Percentiles rank a stretch among this genome's conserved stretches.
phyloP scores from a whole-genome alignment of 2,888 invertebrate species.

The Nemotelus pantherinus region DNA sequence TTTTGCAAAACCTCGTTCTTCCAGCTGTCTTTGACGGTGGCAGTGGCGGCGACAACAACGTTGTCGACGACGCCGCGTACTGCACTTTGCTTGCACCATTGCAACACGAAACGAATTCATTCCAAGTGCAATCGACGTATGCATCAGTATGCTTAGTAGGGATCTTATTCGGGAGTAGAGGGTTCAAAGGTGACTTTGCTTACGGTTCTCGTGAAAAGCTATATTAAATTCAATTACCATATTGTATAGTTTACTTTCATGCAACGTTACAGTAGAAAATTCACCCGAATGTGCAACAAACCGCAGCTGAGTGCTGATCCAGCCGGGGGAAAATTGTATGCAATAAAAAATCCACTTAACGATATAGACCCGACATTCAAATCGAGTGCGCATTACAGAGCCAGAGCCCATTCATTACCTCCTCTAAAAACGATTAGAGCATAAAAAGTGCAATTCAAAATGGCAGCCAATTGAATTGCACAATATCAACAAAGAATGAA shows the following conservation, averaged over 20 bases:
- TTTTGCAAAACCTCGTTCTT: not conserved
- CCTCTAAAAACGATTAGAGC: conserved; percentile 39
- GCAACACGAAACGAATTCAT: conserved; percentile 33
- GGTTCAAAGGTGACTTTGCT: conserved; percentile 38
- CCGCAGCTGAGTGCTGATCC: not conserved
- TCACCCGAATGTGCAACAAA: conserved; percentile 13
- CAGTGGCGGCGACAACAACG: no score
- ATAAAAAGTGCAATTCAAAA: conserved; percentile 37
- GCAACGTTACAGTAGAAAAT: conserved; percentile 23
- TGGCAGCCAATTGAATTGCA: conserved; percentile 42
- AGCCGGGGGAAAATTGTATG: conserved; percentile 27
- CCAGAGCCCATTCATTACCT: conserved; percentile 41
- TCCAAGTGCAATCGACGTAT: not conserved
- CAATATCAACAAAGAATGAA: not conserved
- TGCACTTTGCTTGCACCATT: conserved; percentile 1
- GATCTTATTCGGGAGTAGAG: conserved; percentile 32
- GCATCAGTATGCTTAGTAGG: conserved; percentile 12
- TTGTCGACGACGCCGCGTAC: no score
- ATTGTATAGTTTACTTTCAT: conserved; percentile 28
- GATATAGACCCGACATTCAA: conserved; percentile 39
- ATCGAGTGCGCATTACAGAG: conserved; percentile 33
- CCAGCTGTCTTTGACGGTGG: not conserved
- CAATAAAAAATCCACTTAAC: conserved; percentile 39
- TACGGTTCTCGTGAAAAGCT: conserved; percentile 29
- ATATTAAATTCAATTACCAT: conserved; percentile 40